Conservation (phyloP, 2,113 vertebrate species). For the Trematocara marginatum region DNA sequence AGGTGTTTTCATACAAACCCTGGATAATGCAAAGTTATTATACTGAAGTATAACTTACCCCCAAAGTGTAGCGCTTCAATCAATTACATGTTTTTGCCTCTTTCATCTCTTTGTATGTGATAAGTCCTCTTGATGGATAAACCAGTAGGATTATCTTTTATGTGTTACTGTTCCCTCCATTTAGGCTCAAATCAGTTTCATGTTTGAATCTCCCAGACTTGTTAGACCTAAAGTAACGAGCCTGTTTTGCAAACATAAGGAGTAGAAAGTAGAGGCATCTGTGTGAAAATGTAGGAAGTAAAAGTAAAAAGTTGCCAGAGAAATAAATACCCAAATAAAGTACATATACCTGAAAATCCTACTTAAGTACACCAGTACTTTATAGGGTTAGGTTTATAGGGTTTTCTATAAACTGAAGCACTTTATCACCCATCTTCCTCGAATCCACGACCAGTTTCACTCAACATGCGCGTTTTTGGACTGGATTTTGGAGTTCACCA, state of each 20-base stretch:
- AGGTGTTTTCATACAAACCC: neutral
- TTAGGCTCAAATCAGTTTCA: neutral
- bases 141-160: neutral
- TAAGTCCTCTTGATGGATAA: neutral
- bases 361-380: neutral
- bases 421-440: neutral
- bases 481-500: neutral
- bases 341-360: neutral
- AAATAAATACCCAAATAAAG: neutral
- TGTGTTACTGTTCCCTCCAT: neutral
- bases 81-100: neutral
- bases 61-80: neutral
- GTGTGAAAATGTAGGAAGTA: neutral
- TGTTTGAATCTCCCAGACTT: neutral
- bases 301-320: neutral
- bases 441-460: neutral
- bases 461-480: neutral
- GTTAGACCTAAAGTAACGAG: fast-evolving
- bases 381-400: neutral
- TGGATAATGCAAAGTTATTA: neutral
- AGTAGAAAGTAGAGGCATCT: neutral
- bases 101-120: neutral
- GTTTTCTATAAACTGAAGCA: fast-evolving
- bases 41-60: neutral
- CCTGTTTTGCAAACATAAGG: neutral